Conservation (phyloP, 2,797 vertebrate genomes). For the Hephaestus fuliginosus region DNA sequence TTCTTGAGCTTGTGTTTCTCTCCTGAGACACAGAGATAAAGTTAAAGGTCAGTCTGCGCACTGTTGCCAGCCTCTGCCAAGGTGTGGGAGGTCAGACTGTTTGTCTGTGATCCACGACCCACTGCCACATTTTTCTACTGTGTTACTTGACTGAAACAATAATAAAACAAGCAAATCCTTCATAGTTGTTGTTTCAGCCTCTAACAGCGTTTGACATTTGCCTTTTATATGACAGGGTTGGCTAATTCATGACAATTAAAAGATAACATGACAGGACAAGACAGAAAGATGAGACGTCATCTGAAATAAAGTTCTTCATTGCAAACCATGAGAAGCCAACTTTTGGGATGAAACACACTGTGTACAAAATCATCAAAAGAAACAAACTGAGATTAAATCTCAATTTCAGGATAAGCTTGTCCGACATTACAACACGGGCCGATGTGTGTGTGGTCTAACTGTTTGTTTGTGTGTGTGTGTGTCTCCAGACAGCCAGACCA, state of each 20-base stretch:
- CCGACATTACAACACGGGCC: constrained; percentile 3
- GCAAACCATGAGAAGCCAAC: neutral
- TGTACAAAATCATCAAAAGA: neutral
- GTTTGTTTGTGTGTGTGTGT: constrained; percentile 72
- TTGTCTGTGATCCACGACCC: constrained; percentile 56
- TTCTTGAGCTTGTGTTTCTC: constrained; percentile 55
- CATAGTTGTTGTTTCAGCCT: constrained; percentile 3
- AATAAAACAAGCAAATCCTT: constrained; percentile 16
- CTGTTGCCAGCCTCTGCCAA: constrained; percentile 65
- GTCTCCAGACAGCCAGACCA: constrained; percentile 66
- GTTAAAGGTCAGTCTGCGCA: constrained; percentile 73
- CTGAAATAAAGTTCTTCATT: neutral
- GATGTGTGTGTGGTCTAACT: constrained; percentile 74
- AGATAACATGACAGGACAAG: neutral
- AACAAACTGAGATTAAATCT: constrained; percentile 12
- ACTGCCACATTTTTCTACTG: constrained; percentile 63
- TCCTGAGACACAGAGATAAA: constrained; percentile 65
- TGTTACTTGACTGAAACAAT: constrained; percentile 39
- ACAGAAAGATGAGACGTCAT: neutral
- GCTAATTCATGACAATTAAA: neutral
- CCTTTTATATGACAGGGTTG: neutral
- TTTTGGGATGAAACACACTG: neutral
- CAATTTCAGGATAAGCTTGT: constrained; percentile 23
- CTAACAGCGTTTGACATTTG: neutral
- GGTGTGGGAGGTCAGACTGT: constrained; percentile 80